These are phyloP conservation scores for Pollenia labialis DNA, from an alignment of 2,888 invertebrate genomes.

Conservation along the genomic window DNA sequence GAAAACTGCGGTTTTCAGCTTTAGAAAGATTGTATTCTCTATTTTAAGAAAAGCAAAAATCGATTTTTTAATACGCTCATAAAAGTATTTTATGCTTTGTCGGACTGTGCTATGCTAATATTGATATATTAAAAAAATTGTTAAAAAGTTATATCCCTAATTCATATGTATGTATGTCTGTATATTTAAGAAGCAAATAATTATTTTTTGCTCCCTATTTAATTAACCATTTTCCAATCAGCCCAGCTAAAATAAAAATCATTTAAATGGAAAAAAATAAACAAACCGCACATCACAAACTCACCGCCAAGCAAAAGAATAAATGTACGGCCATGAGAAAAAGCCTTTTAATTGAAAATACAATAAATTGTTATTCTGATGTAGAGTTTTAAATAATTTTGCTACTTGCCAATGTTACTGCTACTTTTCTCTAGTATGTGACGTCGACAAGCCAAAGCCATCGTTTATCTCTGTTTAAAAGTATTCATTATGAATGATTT, in stretches of 20 bases:
- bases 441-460: conserved; percentile 39
- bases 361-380: conserved; percentile 16
- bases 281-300: neutral
- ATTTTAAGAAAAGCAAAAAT: too few relatives aligned
- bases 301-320: conserved; percentile 1
- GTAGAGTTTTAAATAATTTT: conserved; percentile 38
- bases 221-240: conserved; percentile 51
- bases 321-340: neutral
- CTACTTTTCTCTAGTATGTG: neutral
- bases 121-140: too few relatives aligned
- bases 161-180: too few relatives aligned
- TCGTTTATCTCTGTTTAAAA: conserved; percentile 8
- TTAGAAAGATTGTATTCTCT: too few relatives aligned
- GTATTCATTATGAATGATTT: conserved; percentile 43
- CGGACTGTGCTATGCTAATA: too few relatives aligned
- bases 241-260: conserved; percentile 20
- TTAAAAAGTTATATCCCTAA: too few relatives aligned
- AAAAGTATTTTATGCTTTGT: too few relatives aligned
- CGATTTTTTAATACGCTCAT: too few relatives aligned
- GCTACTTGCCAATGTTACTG: neutral
- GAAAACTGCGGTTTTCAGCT: too few relatives aligned
- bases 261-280: conserved; percentile 17
- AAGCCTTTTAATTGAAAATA: conserved; percentile 31
- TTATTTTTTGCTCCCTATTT: conserved; percentile 8
- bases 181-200: neutral